phyloP scores from a whole-genome alignment of 2,113 vertebrate species.

The Vanacampus margaritifer region DNA sequence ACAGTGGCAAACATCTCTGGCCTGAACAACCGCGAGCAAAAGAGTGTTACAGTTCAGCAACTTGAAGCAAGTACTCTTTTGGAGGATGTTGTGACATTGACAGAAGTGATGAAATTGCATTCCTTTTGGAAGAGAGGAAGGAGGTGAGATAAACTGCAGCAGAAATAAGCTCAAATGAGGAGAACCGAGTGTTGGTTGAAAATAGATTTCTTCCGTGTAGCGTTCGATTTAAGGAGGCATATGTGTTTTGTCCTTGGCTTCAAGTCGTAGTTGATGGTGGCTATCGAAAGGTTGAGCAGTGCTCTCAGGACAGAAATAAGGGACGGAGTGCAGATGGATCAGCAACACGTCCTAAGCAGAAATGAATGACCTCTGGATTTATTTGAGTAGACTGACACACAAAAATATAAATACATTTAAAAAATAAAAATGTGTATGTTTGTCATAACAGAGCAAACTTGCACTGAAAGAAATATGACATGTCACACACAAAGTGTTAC shows the following conservation, averaged over 20 bases:
- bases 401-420: too few relatives aligned
- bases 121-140: background rate
- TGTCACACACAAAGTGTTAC: too few relatives aligned
- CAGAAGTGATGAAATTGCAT: constrained; percentile 14
- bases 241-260: background rate
- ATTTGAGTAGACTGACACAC: background rate
- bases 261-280: background rate
- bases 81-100: constrained; percentile 17
- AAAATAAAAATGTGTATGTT: background rate
- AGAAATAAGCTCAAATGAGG: background rate
- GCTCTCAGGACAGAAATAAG: background rate
- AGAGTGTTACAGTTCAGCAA: constrained; percentile 9
- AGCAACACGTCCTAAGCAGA: background rate
- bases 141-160: background rate
- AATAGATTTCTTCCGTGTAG: constrained; percentile 5
- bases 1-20: background rate
- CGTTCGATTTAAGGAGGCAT: background rate
- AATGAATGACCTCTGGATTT: background rate
- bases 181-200: constrained; percentile 1
- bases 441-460: background rate
- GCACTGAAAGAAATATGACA: background rate
- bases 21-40: background rate
- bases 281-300: constrained; percentile 4
- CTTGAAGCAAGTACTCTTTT: constrained; percentile 7
- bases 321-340: background rate